These are phyloP conservation scores for Eulemur rubriventer DNA, from an alignment of 2,797 vertebrate genomes.

Conservation along the genomic window DNA sequence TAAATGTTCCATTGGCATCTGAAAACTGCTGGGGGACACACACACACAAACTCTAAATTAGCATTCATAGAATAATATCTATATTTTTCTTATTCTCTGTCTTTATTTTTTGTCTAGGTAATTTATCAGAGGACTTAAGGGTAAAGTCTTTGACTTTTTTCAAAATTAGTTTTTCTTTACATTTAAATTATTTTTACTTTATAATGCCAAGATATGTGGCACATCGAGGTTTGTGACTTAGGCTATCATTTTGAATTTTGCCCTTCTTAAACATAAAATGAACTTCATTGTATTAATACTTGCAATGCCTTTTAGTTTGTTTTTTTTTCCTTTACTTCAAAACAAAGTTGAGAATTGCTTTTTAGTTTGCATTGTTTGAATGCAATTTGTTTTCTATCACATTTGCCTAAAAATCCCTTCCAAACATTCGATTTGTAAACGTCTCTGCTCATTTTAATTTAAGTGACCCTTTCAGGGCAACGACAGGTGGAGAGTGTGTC, in stretches of 20 bases:
- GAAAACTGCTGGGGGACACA: background rate
- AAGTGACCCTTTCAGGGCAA: background rate
- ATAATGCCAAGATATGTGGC: background rate
- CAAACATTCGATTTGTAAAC: background rate
- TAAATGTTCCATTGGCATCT: background rate
- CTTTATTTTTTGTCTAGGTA: background rate
- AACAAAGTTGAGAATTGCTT: background rate
- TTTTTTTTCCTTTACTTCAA: too few relatives aligned
- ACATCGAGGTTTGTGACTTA: background rate
- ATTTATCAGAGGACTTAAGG: background rate
- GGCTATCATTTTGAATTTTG: slow-evolving; percentile 12
- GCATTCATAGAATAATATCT: background rate
- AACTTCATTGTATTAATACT: background rate
- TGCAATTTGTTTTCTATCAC: background rate
- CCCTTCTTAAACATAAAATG: background rate
- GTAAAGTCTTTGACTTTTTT: background rate
- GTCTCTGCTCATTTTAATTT: background rate
- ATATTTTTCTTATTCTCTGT: background rate
- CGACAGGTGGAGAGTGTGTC: background rate
- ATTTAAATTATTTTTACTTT: slow-evolving; percentile 1
- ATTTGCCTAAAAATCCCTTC: background rate
- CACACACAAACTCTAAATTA: background rate
- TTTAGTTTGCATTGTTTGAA: background rate
- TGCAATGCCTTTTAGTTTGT: background rate
- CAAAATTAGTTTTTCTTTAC: background rate